Evolutionary conservation across 2,797 vertebrate species (phyloP), one percentile per base, ranked within the genome.

Genomic region (Stomatorhinus walkeri): DNA sequence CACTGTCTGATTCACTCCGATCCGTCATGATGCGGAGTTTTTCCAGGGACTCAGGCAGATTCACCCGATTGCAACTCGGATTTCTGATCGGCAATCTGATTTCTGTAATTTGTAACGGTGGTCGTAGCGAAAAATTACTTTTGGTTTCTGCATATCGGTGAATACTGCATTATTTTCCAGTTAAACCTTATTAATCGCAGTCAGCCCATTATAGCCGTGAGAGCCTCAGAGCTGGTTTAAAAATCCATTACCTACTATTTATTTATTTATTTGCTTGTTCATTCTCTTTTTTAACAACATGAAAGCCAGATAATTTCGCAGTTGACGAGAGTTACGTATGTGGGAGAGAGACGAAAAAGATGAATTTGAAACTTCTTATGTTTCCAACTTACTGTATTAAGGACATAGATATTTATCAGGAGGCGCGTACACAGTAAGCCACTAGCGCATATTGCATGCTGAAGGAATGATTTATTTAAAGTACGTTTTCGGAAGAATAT

Each of bases 281-380:
- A 68, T 68, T 68, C 24, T 68, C 64, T 68, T 76, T 79, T 40
- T 79, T 79, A 16, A 79, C 72, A 79, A 28, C 14, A 40, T 79
- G 72, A 79, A 79, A 79, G 36, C 36, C 36, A 49, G 46, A 22
- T 84, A 28, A 84, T 84, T 84, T 84, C 40, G 81, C 48, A 43
- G n/a, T 84, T 49, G 46, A 51, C 8, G 46, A 28, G 16, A 49
- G 43, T 22, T 48, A 84, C 1, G 36, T 22, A 84, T 1, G 40
- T 10, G n/a, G 46, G 10, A 84, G 81, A 84, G 79, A 40, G 68
- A 40, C 32, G 68, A 16, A 72, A 72, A 79, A 79, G 36, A 43
- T 79, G 14, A 79, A 79, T 79, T 79, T 79, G 36, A 79, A 79
- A 79, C 72, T 68, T 68, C 64, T 68, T 68, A 68, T 68, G 64